Percentiles rank a stretch among this genome's conserved stretches.
phyloP scores from a whole-genome alignment of 30 jellyfish, hydroid and myxozoan species.

The Haliclystus octoradiatus region DNA sequence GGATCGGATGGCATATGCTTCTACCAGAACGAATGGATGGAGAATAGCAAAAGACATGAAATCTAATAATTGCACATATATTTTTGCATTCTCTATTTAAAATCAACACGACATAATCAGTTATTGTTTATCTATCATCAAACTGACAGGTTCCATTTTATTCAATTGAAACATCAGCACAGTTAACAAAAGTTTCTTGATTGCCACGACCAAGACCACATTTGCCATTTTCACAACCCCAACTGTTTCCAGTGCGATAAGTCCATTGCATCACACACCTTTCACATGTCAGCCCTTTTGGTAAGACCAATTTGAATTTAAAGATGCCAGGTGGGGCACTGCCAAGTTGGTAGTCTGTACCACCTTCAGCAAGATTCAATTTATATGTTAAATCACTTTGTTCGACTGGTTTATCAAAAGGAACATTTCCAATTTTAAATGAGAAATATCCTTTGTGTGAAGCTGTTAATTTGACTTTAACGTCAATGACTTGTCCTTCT shows the following conservation, averaged over 20 bases:
- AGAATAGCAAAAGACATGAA: too few species aligned
- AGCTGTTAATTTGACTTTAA: slow-evolving; percentile 52
- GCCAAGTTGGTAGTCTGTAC: slow-evolving; percentile 32
- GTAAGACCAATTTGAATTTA: slow-evolving; percentile 33
- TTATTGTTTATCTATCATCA: too few species aligned
- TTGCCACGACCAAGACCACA: slow-evolving; percentile 78
- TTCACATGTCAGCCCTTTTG: slow-evolving; percentile 52
- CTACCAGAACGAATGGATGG: too few species aligned
- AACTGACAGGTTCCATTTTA: too few species aligned
- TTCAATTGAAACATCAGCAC: slow-evolving; percentile 87
- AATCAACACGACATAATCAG: too few species aligned
- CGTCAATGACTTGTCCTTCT: slow-evolving; percentile 61
- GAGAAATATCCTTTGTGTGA: slow-evolving; percentile 71
- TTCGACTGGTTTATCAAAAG: background rate
- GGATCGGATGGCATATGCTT: too few species aligned
- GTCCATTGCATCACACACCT: slow-evolving; percentile 82
- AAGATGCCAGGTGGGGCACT: slow-evolving; percentile 43
- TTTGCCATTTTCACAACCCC: slow-evolving; percentile 76
- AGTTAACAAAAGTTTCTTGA: slow-evolving; percentile 76
- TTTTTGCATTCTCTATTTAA: too few species aligned
- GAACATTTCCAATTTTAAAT: slow-evolving; percentile 57
- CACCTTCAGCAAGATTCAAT: slow-evolving; percentile 33
- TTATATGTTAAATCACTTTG: background rate
- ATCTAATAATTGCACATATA: too few species aligned
- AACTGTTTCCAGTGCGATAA: slow-evolving; percentile 75